phyloP scores from a whole-genome alignment of 2,113 vertebrate genomes.

The Oreochromis niloticus region DNA sequence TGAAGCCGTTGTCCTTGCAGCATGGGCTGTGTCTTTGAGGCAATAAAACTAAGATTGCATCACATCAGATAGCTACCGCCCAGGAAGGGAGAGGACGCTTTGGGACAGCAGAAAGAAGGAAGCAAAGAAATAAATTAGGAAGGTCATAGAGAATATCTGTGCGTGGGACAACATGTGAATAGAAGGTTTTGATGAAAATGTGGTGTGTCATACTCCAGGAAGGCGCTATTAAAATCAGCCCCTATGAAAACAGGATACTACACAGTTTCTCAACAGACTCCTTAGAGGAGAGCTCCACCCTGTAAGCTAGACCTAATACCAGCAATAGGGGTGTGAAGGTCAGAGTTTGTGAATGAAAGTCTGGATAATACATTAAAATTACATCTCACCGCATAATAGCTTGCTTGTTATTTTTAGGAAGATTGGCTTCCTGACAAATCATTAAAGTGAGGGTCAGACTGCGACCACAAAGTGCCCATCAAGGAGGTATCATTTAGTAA shows the following conservation, averaged over 20 bases:
- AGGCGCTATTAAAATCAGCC: neutral
- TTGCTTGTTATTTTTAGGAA: neutral
- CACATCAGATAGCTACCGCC: neutral
- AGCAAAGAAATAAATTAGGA: neutral
- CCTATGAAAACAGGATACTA: neutral
- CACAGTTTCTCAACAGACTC: neutral
- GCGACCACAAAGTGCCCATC: neutral
- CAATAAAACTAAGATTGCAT: neutral
- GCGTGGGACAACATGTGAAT: neutral
- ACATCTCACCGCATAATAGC: neutral
- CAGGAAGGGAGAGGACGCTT: neutral
- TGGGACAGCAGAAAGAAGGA: neutral
- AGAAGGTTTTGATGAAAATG: neutral
- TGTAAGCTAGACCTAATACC: neutral
- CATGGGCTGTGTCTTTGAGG: neutral
- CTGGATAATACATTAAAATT: neutral
- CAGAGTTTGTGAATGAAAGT: neutral
- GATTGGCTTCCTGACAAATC: neutral
- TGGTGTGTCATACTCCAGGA: neutral
- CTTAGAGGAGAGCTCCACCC: neutral
- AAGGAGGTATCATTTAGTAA: neutral
- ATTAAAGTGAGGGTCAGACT: neutral
- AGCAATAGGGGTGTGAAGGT: neutral
- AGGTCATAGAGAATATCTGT: conserved; percentile 10
- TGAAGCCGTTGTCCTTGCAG: neutral